Base-by-base conservation (phyloP, 2,113 vertebrate species). In the Herpetotheres cachinnans region DNA sequence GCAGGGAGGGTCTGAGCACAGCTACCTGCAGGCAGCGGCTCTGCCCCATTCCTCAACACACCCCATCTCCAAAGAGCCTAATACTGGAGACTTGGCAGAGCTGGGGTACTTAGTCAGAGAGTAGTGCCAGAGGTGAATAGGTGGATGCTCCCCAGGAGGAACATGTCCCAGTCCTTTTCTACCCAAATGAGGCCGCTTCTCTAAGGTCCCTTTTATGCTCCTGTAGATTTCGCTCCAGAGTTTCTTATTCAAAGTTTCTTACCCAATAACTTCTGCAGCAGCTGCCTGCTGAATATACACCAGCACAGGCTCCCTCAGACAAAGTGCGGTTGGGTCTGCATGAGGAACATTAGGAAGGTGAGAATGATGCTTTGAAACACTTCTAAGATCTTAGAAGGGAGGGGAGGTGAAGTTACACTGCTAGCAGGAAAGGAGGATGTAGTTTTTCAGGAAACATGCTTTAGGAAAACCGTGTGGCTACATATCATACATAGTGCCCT, bases 201-300 rank as follows among this genome's bases (percentile, higher is more conserved):
- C 34, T 65, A n/a, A 86, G 6, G 25, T 36, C 38, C 27, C 30
- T 66, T 54, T 36, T 36, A 42, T 7, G 11, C 19, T 38, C 20
- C 34, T 44, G 6, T 89, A 49, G 26, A 12, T 66, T 77, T 46
- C 63, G 24, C 47, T 84, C 34, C 32, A 6, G 13, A 18, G 13
- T 65, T 36, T 72, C 97, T 89, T 97, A 99, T 98, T 42, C 29
- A 6, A 11, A 18, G 13, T 65, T 36, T 72, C 97, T 89, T 97
- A 99, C 98, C 97, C 86, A 50, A 98, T 96, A 42, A 97, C 85
- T 98, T 98, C 99, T 83, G 98, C 98, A 8, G 98, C 98, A 62
- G 99, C 98, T n/a, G 99, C 98, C 97, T 99, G 98, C 94, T 99
- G 98, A 67, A 98, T 42, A 63, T 98, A 98, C 36, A 77, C 65